Percentiles rank a stretch among this genome's conserved stretches.
phyloP scores from a whole-genome alignment of 2,113 vertebrate genomes.

The Indri indri region DNA sequence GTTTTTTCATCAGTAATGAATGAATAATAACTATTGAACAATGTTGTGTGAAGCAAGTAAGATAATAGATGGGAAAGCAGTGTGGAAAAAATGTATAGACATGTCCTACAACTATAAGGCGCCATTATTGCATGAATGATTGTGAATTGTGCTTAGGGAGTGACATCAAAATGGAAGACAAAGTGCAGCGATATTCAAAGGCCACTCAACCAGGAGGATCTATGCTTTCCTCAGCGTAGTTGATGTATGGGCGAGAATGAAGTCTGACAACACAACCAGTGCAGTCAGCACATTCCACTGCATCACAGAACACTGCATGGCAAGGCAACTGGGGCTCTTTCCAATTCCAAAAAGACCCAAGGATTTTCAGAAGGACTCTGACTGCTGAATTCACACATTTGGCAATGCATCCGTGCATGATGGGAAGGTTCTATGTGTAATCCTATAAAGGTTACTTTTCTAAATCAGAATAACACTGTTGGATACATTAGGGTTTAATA shows the following conservation, averaged over 20 bases:
- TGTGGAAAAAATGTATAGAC: neutral
- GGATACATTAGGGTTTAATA: neutral
- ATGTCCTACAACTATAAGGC: neutral
- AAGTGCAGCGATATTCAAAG: conserved; percentile 44
- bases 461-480: neutral
- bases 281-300: neutral
- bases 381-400: conserved; percentile 24
- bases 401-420: neutral
- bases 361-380: neutral
- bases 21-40: conserved; percentile 50
- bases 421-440: neutral
- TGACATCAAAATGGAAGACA: conserved; percentile 40
- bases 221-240: neutral
- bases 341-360: neutral
- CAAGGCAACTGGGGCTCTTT: neutral
- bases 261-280: neutral
- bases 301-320: fast-evolving
- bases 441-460: neutral
- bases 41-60: conserved; percentile 38
- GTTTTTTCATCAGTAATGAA: conserved; percentile 20
- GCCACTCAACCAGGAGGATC: conserved; percentile 45
- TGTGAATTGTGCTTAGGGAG: neutral
- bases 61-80: conserved; percentile 42
- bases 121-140: conserved; percentile 17
- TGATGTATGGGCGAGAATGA: neutral